phyloP scores from a whole-genome alignment of 2,888 invertebrate genomes.

The Eristalis intricaria region DNA sequence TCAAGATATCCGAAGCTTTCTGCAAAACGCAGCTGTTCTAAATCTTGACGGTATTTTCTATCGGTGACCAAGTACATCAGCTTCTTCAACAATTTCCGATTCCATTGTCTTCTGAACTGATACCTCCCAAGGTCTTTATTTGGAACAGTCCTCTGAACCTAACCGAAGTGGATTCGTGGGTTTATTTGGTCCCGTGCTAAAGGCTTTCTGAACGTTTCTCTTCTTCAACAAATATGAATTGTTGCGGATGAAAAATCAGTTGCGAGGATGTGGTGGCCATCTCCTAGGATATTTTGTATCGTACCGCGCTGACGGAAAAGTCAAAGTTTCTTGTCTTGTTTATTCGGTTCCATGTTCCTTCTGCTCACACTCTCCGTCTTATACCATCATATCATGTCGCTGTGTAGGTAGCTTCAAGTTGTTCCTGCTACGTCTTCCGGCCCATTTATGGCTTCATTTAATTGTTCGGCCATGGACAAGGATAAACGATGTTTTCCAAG shows the following conservation, averaged over 20 bases:
- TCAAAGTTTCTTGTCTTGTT: too few species aligned
- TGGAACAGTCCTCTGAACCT: constrained; percentile 97
- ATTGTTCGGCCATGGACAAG: too few species aligned
- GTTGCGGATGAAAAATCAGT: constrained; percentile 82
- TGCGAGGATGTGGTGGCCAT: constrained; percentile 81
- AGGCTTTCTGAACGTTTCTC: constrained; percentile 81
- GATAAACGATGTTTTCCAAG: too few species aligned
- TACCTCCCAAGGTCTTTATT: constrained; percentile 93
- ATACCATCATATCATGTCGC: too few species aligned
- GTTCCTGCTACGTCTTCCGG: too few species aligned
- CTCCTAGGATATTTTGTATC: constrained; percentile 79
- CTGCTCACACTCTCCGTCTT: too few species aligned
- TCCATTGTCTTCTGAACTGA: constrained; percentile 94
- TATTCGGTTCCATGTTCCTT: too few species aligned
- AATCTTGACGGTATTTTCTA: constrained; percentile 94
- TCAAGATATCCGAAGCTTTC: constrained; percentile 94
- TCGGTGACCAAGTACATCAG: constrained; percentile 90
- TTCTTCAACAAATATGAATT: constrained; percentile 81
- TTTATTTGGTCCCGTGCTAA: constrained; percentile 89
- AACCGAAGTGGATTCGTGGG: constrained; percentile 95
- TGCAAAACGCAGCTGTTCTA: constrained; percentile 92
- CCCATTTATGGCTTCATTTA: too few species aligned
- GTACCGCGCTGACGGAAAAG: constrained; percentile 78
- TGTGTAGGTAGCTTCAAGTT: too few species aligned
- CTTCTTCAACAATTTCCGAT: constrained; percentile 90